phyloP scores from a whole-genome alignment of 2,113 vertebrate genomes.

The Carassius gibelio region DNA sequence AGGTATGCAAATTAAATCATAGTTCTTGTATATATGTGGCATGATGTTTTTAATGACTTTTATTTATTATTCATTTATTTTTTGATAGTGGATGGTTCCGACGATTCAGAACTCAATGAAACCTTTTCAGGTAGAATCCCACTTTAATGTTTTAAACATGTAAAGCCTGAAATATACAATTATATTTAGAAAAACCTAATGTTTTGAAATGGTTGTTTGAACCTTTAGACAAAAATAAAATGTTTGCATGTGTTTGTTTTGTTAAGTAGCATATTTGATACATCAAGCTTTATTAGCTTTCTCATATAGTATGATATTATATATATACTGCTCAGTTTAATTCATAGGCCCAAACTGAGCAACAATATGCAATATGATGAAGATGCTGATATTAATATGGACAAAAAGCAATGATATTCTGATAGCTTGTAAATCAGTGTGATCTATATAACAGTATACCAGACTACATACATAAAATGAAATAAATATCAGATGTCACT shows the following conservation, averaged over 20 bases:
- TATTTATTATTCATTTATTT: neutral
- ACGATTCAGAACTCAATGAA: conserved; percentile 94
- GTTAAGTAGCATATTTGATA: neutral
- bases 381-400: neutral
- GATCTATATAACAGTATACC: neutral
- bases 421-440: neutral
- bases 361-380: neutral
- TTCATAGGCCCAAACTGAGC: too few species aligned
- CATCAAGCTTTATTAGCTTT: neutral
- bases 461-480: neutral
- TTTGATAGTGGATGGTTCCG: conserved; percentile 88
- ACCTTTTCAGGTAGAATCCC: conserved; percentile 82
- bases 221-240: too few species aligned
- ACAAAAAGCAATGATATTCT: neutral
- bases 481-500: neutral
- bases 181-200: neutral
- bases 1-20: conserved; percentile 71
- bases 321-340: too few species aligned
- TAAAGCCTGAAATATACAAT: neutral
- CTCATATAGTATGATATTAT: too few species aligned
- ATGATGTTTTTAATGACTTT: conserved; percentile 16
- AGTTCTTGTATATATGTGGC: neutral
- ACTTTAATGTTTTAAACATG: too few species aligned
- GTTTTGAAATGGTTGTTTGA: neutral
- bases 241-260: neutral